Conservation (phyloP, 2,888 invertebrate genomes). For the Drosophila austrosaltans region DNA sequence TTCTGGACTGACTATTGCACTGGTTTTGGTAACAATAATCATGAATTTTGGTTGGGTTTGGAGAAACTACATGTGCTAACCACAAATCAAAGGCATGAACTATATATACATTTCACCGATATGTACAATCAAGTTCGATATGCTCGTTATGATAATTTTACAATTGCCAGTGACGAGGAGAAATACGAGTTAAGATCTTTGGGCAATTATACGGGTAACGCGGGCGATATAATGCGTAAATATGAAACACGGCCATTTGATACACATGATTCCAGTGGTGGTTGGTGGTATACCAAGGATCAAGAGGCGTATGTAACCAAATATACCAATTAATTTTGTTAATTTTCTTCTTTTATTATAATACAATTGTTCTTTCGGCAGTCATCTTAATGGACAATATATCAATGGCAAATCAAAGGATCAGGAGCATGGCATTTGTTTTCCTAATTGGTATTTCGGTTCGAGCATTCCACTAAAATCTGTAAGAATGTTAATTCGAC, state of each 20-base stretch:
- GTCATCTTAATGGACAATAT: not conserved
- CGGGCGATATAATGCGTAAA: slow-evolving; percentile 5
- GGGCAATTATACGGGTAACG: slow-evolving; percentile 6
- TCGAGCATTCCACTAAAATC: not conserved
- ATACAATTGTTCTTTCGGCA: not conserved
- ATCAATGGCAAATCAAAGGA: not conserved
- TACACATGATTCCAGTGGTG: not conserved
- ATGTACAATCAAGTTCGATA: not conserved
- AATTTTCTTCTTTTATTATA: not conserved
- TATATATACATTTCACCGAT: slow-evolving; percentile 9
- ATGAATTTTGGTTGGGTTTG: slow-evolving; percentile 7
- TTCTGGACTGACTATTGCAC: not conserved
- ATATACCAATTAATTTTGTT: not conserved
- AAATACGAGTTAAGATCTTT: not conserved
- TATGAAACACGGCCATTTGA: not conserved
- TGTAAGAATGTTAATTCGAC: not conserved
- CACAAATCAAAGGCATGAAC: not conserved
- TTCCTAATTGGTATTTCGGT: not conserved
- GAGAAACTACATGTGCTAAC: not conserved
- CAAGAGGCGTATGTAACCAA: not conserved
- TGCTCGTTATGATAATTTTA: slow-evolving; percentile 9
- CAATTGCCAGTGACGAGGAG: not conserved
- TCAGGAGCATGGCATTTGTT: not conserved
- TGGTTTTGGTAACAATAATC: not conserved
- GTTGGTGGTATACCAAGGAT: not conserved